Evolutionary conservation across 2,113 vertebrate species (phyloP).

Genomic region (Bombycilla garrulus): DNA sequence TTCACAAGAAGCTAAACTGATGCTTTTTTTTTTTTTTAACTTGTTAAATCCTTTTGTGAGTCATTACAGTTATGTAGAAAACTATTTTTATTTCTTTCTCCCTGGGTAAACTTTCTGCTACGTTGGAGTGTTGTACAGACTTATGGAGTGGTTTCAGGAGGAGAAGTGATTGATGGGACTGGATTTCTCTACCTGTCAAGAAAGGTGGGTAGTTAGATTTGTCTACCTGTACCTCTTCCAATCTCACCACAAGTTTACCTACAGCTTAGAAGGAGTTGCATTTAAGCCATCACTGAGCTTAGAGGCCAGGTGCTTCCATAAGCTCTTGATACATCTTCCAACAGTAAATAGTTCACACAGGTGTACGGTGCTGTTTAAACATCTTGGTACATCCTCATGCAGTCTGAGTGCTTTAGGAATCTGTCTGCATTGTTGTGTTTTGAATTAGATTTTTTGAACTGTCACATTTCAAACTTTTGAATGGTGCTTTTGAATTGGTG

Average conservation of each 20-base stretch:
- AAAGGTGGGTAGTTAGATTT: neutral
- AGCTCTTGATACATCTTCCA: neutral
- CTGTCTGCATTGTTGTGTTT: neutral
- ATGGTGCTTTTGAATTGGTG: neutral
- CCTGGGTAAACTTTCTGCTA: neutral
- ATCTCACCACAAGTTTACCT: neutral
- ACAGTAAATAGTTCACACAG: neutral
- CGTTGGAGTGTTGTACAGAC: neutral
- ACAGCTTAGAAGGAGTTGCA: neutral
- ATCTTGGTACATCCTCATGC: neutral
- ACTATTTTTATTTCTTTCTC: neutral
- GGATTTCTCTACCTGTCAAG: neutral
- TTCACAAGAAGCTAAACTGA: neutral
- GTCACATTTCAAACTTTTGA: neutral
- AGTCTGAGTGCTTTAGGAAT: fast-evolving
- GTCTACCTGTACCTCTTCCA: neutral
- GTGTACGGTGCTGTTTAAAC: neutral
- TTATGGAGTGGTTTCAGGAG: neutral
- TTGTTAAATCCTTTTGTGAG: neutral
- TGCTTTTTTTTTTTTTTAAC: neutral
- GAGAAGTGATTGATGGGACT: neutral
- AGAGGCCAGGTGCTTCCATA: neutral
- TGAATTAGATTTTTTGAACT: neutral
- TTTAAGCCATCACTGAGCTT: neutral
- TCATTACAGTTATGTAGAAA: neutral